These are phyloP conservation scores for Drosophila watanabei DNA, from an alignment of 1,140 invertebrate genomes.

Conservation along the genomic window DNA sequence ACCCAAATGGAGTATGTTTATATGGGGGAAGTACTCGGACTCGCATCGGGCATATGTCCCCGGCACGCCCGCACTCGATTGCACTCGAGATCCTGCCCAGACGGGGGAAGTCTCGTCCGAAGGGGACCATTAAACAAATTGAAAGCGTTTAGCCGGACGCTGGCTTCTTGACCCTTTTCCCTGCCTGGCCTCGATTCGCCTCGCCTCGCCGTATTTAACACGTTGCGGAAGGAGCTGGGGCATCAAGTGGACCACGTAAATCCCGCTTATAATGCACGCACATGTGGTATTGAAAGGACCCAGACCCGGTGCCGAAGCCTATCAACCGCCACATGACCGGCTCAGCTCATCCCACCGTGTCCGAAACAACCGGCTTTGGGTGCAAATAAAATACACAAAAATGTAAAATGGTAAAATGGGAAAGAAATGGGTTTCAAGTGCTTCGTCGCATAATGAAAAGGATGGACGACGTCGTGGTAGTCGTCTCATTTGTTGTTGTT, in stretches of 20 bases:
- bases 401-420: constrained; percentile 51
- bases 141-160: constrained; percentile 78
- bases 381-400: constrained; percentile 51
- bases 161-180: constrained; percentile 71
- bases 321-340: constrained; percentile 33
- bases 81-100: constrained; percentile 37
- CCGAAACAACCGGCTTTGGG: constrained; percentile 48
- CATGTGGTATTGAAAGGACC: constrained; percentile 57
- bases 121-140: constrained; percentile 79
- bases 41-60: constrained; percentile 60
- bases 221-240: constrained; percentile 56
- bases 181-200: neutral
- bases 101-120: constrained; percentile 30
- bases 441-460: constrained; percentile 75
- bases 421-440: constrained; percentile 81
- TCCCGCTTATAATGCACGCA: constrained; percentile 80
- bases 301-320: constrained; percentile 21
- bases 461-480: constrained; percentile 58
- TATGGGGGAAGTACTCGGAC: neutral
- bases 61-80: constrained; percentile 66
- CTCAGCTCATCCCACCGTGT: constrained; percentile 27
- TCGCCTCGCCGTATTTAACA: constrained; percentile 62
- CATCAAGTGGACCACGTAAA: constrained; percentile 79
- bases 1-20: constrained; percentile 6
- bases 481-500: constrained; percentile 45